Evolutionary conservation across 2,888 invertebrate genomes (phyloP), one percentile per base, ranked within the genome.

Genomic region (Drosophila paramelanica): DNA sequence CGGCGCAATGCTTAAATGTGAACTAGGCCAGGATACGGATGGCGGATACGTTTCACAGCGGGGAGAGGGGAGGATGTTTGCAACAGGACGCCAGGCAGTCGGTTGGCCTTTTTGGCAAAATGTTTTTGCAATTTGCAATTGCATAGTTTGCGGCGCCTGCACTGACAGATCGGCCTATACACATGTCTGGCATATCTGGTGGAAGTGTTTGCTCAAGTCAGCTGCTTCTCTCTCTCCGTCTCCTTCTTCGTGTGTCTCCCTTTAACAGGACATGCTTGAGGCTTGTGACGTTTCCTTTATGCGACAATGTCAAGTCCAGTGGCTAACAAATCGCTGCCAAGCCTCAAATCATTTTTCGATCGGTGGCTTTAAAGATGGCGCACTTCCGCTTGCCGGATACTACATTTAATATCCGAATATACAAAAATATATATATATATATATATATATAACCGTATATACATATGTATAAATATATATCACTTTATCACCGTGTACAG

Each of bases 1-100:
- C 69, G 70, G 75, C 73, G 88, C 71, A 81, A 78, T 81, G 85
- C 77, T 77, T 67, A 73, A 74, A 75, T 85, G 77, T 61, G 72
- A 83, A 89, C 87, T 89, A 87, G 83, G 89, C 76, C 76, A 69
- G 69, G 61, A 71, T 73, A 52, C 55, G 72, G 66, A 66, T 77
- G 74, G 74, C 68, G 73, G 79, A 69, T 66, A 68, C 58, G 52
- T 55, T 59, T 65, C 10, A 14, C 2, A 8, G 8, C 0, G 13
- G 14, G 1, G 17, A 10, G 59, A 23, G 39, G 43, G 33, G 38
- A 52, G 7, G 8, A 20, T 23, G 23, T 23, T 33, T 41, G 47
- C 31, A 42, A 20, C 25, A 20, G 57, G 61, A 51, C 60, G 56
- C 66, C 70, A 71, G 45, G 23, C 67, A 60, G 73, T 53, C 81